Conservation (phyloP, 2,797 vertebrate genomes). For the Melanotaenia pygmaea region DNA sequence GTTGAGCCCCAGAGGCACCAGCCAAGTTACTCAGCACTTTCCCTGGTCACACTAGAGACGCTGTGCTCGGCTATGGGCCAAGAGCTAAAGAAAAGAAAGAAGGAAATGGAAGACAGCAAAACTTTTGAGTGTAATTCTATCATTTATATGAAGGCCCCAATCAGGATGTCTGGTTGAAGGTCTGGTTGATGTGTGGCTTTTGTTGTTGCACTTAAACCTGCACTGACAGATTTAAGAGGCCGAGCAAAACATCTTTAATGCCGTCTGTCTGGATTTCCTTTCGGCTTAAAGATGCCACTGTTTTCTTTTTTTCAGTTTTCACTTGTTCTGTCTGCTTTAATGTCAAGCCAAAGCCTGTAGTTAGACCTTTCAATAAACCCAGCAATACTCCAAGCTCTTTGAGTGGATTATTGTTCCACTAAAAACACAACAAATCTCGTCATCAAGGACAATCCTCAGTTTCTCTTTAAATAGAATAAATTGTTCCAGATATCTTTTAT, state of each 20-base stretch:
- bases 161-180: conserved; percentile 29
- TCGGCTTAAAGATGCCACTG: background rate
- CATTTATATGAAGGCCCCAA: conserved; percentile 36
- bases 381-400: background rate
- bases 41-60: conserved; percentile 53
- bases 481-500: background rate
- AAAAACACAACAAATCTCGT: background rate
- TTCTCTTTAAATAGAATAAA: background rate
- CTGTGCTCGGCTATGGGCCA: conserved; percentile 49
- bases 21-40: conserved; percentile 74
- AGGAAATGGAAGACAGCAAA: conserved; percentile 32
- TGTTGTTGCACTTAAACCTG: too few species aligned
- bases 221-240: too few species aligned
- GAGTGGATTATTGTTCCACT: background rate
- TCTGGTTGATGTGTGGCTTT: too few species aligned
- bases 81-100: conserved; percentile 47
- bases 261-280: too few species aligned
- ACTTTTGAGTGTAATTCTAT: conserved; percentile 63
- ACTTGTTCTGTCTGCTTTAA: background rate
- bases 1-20: conserved; percentile 57
- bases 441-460: background rate
- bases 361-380: background rate
- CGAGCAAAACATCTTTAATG: too few species aligned
- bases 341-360: background rate
- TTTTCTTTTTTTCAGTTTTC: background rate